These are phyloP conservation scores for Paradoxurus hermaphroditus DNA, from an alignment of 2,113 vertebrate species.

Conservation along the genomic window DNA sequence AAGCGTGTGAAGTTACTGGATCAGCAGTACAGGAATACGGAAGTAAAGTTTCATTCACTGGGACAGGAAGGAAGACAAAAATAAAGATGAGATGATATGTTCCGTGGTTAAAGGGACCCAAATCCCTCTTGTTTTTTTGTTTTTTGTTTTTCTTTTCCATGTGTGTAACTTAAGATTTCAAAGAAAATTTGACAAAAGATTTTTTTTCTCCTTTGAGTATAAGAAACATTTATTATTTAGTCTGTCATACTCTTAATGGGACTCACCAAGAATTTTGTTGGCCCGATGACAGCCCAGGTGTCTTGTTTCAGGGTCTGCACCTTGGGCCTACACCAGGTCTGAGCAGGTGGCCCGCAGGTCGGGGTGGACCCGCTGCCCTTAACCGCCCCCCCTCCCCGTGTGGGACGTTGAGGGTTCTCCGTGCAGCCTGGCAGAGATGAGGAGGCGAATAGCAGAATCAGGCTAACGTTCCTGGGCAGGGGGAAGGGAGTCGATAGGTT, in stretches of 20 bases:
- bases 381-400: not conserved
- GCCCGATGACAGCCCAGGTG: accelerated
- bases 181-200: not conserved
- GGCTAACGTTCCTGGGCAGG: not conserved
- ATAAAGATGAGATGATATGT: not conserved
- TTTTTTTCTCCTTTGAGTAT: not conserved
- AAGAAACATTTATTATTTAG: too few species aligned
- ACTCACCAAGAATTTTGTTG: not conserved
- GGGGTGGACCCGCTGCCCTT: too few species aligned
- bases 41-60: not conserved
- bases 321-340: accelerated
- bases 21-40: not conserved
- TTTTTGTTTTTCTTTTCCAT: not conserved
- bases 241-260: accelerated
- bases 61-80: not conserved
- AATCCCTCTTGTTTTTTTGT: not conserved
- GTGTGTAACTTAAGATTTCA: not conserved
- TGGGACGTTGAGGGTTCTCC: accelerated
- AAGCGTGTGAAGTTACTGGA: conserved; percentile 16
- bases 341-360: not conserved
- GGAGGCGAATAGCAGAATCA: not conserved
- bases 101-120: not conserved
- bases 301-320: accelerated
- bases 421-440: not conserved
- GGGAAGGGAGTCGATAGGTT: accelerated